phyloP scores from a whole-genome alignment of 2,113 vertebrate genomes.

The Cariama cristata region DNA sequence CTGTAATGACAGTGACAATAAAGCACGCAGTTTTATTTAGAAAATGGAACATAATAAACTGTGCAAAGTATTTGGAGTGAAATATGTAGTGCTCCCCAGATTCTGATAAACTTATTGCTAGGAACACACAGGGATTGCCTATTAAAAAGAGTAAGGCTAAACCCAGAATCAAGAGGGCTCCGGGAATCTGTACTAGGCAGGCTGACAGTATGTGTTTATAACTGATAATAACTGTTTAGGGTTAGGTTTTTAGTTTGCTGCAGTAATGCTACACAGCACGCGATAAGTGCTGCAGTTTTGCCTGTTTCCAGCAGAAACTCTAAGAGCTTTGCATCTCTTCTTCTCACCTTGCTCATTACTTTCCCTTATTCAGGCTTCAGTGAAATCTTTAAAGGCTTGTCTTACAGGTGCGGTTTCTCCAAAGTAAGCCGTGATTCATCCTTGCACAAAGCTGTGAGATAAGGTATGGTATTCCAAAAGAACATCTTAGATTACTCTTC shows the following conservation, averaged over 20 bases:
- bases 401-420: background rate
- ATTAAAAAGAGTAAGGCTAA: background rate
- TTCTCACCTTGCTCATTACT: background rate
- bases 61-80: background rate
- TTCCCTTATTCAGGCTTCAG: background rate
- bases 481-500: background rate
- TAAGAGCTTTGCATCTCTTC: background rate
- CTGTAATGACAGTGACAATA: constrained; percentile 29
- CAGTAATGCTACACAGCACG: background rate
- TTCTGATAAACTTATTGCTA: background rate
- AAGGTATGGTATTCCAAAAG: background rate
- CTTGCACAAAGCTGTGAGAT: background rate
- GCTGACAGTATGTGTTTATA: background rate
- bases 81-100: background rate
- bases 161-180: background rate
- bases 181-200: background rate
- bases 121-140: background rate
- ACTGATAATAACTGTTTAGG: background rate
- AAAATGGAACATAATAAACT: background rate
- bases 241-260: background rate
- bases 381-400: background rate
- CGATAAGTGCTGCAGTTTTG: background rate
- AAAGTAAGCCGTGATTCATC: background rate
- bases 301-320: background rate
- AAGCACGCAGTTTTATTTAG: constrained; percentile 25